Evolutionary conservation across 2,888 invertebrate species (phyloP).

Genomic region (Monopis laevigella): DNA sequence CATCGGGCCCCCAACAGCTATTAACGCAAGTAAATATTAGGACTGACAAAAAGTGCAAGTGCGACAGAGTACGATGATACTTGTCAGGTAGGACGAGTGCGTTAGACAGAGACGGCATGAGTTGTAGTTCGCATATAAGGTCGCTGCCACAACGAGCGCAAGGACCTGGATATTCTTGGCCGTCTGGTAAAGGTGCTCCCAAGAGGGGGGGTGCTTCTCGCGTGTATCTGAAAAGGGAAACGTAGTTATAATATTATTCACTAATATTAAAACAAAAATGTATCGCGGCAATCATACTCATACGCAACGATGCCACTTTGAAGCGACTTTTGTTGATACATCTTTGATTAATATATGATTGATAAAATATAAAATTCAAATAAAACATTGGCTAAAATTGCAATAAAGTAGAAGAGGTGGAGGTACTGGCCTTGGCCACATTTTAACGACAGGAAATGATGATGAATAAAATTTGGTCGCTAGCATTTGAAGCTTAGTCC

Average conservation of each 20-base stretch:
- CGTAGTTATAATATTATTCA: not conserved
- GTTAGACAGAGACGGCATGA: constrained; percentile 82
- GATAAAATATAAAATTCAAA: no score
- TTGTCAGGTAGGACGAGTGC: constrained; percentile 69
- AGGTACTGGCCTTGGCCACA: no score
- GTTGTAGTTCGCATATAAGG: constrained; percentile 82
- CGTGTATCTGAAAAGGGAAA: constrained; percentile 71
- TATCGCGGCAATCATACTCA: no score
- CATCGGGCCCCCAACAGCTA: constrained; percentile 84
- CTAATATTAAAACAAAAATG: no score
- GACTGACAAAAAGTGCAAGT: constrained; percentile 88
- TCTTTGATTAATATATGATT: no score
- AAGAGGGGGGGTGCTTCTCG: constrained; percentile 75
- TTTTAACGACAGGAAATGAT: no score
- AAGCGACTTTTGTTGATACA: no score
- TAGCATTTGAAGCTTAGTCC: no score
- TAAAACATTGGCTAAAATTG: no score
- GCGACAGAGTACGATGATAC: constrained; percentile 48
- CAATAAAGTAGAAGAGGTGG: no score
- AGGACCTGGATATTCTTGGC: constrained; percentile 41
- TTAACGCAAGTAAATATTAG: constrained; percentile 83
- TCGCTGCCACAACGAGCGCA: constrained; percentile 78
- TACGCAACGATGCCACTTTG: no score
- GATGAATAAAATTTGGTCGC: no score
- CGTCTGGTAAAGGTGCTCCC: constrained; percentile 69